These are phyloP conservation scores for Hoplodrina blanda DNA, from an alignment of 2,888 invertebrate genomes.

Conservation along the genomic window DNA sequence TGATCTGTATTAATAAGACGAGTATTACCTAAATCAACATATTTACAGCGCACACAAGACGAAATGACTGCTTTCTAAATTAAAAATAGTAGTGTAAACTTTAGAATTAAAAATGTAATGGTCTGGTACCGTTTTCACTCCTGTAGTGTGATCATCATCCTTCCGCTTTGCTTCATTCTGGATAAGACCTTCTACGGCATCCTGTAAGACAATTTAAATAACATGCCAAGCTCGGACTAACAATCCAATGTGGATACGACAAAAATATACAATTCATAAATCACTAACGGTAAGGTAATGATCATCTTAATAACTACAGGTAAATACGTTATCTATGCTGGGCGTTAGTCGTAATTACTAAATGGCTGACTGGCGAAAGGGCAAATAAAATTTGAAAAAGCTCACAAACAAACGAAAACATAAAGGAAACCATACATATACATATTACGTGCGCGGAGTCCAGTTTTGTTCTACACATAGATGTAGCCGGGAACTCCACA, in stretches of 20 bases:
- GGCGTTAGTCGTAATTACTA: conserved; percentile 50
- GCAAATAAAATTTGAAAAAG: conserved; percentile 78
- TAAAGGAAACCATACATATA: conserved; percentile 30
- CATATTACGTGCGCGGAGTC: conserved; percentile 32
- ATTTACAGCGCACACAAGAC: conserved; percentile 27
- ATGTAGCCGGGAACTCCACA: conserved; percentile 30
- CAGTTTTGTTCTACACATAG: conserved; percentile 13
- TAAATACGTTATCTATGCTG: conserved; percentile 35
- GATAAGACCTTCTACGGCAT: conserved; percentile 80
- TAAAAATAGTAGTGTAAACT: conserved; percentile 25
- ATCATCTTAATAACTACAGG: conserved; percentile 40
- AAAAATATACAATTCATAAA: conserved; percentile 34
- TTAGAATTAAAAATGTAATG: conserved; percentile 54
- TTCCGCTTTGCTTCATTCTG: conserved; percentile 82
- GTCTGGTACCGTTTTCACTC: conserved; percentile 79
- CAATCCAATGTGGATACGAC: conserved; percentile 45
- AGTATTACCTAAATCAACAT: not conserved
- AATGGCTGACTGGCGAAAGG: conserved; percentile 60
- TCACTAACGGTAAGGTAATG: conserved; percentile 40
- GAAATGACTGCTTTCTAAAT: conserved; percentile 20
- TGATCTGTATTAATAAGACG: not conserved
- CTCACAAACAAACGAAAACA: conserved; percentile 68
- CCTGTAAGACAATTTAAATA: conserved; percentile 85
- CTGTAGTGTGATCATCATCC: conserved; percentile 77
- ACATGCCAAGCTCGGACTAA: conserved; percentile 81